Conservation (phyloP, 2,797 vertebrate genomes). For the Sebastes reedi region DNA sequence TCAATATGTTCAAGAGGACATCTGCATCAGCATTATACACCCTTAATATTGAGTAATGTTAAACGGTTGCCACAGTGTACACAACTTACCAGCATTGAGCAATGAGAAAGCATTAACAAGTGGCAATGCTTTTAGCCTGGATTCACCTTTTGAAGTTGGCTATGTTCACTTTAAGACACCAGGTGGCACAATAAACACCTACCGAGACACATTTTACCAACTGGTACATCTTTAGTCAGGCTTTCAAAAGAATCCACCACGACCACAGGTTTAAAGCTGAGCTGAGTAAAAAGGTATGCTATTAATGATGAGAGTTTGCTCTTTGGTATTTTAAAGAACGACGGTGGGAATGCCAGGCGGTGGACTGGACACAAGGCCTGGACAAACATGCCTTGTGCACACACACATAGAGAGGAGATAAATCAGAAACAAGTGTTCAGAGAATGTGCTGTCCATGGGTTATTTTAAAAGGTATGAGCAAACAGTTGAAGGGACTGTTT, state of each 20-base stretch:
- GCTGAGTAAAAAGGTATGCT: neutral
- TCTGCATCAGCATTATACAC: neutral
- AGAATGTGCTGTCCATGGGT: constrained; percentile 2
- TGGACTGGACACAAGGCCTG: neutral
- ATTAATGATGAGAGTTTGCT: constrained; percentile 1
- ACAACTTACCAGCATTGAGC: neutral
- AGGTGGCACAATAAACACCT: constrained; percentile 40
- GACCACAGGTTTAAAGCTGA: neutral
- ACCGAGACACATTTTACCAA: neutral
- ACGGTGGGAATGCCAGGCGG: constrained; percentile 18
- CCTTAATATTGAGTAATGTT: neutral
- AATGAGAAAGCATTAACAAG: neutral
- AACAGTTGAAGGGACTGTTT: neutral
- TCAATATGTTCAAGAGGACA: neutral
- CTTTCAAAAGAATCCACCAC: neutral
- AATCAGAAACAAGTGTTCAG: constrained; percentile 47
- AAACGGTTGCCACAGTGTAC: neutral
- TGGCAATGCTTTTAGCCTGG: neutral
- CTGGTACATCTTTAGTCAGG: neutral
- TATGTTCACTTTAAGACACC: constrained; percentile 28
- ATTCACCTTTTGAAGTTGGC: neutral
- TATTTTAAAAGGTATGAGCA: constrained; percentile 35
- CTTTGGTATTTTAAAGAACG: constrained; percentile 38
- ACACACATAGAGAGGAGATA: constrained; percentile 11
- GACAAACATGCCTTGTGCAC: constrained; percentile 36